These are phyloP conservation scores for Uromys caudimaculatus DNA, from an alignment of 2,797 vertebrate species.

Conservation along the genomic window DNA sequence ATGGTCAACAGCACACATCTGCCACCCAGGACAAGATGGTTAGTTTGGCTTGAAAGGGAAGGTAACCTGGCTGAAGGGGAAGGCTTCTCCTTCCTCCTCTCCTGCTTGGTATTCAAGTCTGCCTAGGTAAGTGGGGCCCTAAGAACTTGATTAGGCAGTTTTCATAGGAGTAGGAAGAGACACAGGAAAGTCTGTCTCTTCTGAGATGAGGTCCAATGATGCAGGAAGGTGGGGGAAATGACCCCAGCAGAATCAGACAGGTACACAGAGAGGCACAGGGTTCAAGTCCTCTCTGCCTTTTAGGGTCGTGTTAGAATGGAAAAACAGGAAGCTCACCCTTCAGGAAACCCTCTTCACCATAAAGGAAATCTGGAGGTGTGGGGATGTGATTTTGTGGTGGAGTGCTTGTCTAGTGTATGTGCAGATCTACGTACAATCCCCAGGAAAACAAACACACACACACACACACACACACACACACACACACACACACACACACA, in stretches of 20 bases:
- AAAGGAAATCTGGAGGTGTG: neutral
- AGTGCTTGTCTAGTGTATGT: neutral
- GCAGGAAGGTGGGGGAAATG: neutral
- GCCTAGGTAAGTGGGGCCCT: neutral
- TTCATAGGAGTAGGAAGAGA: neutral
- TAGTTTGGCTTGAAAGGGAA: neutral
- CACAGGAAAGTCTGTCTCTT: neutral
- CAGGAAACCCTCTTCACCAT: neutral
- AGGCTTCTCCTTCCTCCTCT: neutral
- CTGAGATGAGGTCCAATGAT: neutral
- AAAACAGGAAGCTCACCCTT: neutral
- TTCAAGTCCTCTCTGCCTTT: neutral
- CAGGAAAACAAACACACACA: neutral
- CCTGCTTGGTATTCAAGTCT: neutral
- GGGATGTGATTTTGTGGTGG: neutral
- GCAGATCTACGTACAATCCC: neutral
- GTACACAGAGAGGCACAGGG: neutral
- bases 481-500: neutral
- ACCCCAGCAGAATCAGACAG: neutral
- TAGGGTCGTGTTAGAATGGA: neutral
- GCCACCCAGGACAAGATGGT: neutral
- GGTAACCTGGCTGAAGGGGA: neutral
- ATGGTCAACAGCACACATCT: neutral
- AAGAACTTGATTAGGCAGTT: slow-evolving; percentile 24
- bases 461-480: neutral